phyloP scores from a whole-genome alignment of 2,888 invertebrate species.

The Lycophotia porphyrea region DNA sequence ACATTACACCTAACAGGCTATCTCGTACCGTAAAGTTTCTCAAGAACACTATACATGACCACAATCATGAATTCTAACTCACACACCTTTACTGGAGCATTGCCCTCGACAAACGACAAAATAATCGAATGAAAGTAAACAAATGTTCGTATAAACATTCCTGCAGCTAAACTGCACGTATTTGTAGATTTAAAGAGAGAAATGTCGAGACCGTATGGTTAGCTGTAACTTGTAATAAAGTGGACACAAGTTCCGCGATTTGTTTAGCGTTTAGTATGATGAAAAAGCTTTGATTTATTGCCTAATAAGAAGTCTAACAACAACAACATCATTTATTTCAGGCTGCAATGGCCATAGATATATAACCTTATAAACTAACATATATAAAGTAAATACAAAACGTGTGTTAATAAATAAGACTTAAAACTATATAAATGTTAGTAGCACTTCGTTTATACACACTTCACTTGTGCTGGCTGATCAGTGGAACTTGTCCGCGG shows the following conservation, averaged over 20 bases:
- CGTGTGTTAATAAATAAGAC: no score
- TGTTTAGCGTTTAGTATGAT: not conserved
- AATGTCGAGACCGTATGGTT: conserved; percentile 2
- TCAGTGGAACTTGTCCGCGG: no score
- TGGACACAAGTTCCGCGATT: not conserved
- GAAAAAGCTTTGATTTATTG: not conserved
- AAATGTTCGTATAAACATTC: conserved; percentile 27
- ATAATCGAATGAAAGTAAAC: conserved; percentile 41
- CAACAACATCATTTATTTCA: no score
- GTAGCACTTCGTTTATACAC: no score
- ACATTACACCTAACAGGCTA: not conserved
- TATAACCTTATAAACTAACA: no score
- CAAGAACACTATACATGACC: not conserved
- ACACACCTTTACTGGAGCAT: not conserved
- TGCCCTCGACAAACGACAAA: conserved; percentile 26
- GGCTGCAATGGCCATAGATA: no score
- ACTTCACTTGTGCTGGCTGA: no score
- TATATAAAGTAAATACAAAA: no score
- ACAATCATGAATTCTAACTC: not conserved
- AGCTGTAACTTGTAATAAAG: not conserved
- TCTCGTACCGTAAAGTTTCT: not conserved
- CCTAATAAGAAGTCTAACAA: not conserved
- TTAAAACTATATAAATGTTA: no score
- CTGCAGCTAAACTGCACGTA: not conserved
- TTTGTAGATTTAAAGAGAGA: conserved; percentile 8